phyloP scores from a whole-genome alignment of 30 jellyfish, hydroid and myxozoan species.

The Hydractinia echinata region DNA sequence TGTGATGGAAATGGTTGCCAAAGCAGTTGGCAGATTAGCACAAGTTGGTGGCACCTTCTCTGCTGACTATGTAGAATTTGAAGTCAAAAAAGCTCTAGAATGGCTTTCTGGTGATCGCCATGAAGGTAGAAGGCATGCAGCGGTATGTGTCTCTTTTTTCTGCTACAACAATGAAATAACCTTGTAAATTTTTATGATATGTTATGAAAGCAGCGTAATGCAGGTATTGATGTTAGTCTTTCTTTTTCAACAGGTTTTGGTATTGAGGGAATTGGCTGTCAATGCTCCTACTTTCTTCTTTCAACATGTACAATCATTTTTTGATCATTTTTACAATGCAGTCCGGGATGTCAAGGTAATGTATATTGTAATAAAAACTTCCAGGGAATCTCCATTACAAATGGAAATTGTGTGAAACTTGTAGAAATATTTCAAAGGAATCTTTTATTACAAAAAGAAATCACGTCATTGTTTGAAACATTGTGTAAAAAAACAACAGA shows the following conservation, averaged over 20 bases:
- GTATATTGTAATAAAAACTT: too few species aligned
- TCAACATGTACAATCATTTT: slow-evolving; percentile 80
- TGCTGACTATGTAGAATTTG: slow-evolving; percentile 92
- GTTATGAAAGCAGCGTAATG: neutral
- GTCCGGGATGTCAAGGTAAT: slow-evolving; percentile 71
- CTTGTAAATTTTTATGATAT: neutral
- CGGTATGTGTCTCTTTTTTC: slow-evolving; percentile 45
- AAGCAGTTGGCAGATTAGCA: slow-evolving; percentile 84
- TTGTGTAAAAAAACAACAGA: too few species aligned
- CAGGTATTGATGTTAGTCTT: neutral
- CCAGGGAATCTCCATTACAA: too few species aligned
- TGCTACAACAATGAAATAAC: neutral
- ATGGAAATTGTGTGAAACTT: too few species aligned
- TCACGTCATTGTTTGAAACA: too few species aligned
- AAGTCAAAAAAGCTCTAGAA: slow-evolving; percentile 78
- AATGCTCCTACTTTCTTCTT: slow-evolving; percentile 84
- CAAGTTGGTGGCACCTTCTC: slow-evolving; percentile 94
- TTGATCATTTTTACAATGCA: slow-evolving; percentile 69
- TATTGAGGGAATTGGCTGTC: slow-evolving; percentile 75
- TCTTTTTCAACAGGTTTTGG: slow-evolving; percentile 50
- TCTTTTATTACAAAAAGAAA: too few species aligned
- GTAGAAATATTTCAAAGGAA: too few species aligned
- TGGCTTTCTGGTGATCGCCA: slow-evolving; percentile 74
- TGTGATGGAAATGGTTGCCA: slow-evolving; percentile 87
- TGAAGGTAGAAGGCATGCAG: slow-evolving; percentile 94